phyloP scores from a whole-genome alignment of 2,888 invertebrate species.

The Hirtodrosophila duncani region DNA sequence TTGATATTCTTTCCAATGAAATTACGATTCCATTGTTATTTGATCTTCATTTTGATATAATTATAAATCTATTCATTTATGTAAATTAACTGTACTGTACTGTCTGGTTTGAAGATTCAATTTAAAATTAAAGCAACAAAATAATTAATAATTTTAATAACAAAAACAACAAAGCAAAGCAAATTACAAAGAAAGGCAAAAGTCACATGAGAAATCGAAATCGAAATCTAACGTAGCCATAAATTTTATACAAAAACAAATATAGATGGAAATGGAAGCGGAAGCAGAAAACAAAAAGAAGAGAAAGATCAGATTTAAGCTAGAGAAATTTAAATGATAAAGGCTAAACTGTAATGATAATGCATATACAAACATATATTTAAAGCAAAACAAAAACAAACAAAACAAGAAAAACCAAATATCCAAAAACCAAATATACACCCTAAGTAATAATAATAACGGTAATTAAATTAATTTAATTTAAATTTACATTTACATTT shows the following conservation, averaged over 20 bases:
- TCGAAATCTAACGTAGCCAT: constrained; percentile 40
- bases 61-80: too few relatives aligned
- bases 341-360: constrained; percentile 54
- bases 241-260: constrained; percentile 40
- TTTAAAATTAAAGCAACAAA: too few relatives aligned
- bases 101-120: too few relatives aligned
- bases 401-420: constrained; percentile 39
- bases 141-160: constrained; percentile 1
- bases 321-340: constrained; percentile 38
- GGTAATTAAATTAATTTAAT: too few relatives aligned
- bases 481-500: too few relatives aligned
- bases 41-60: too few relatives aligned
- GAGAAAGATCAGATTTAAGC: constrained; percentile 1
- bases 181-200: constrained; percentile 10
- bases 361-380: constrained; percentile 52
- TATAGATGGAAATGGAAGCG: too few relatives aligned
- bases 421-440: constrained; percentile 7
- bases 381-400: constrained; percentile 32
- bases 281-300: constrained; percentile 11
- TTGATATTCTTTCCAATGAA: too few relatives aligned
- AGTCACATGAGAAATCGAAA: constrained; percentile 54
- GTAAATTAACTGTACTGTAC: too few relatives aligned
- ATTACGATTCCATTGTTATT: too few relatives aligned
- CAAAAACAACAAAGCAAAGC: neutral
- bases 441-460: too few relatives aligned